Conservation (phyloP, 2,797 vertebrate genomes). For the Esox masquinongy region DNA sequence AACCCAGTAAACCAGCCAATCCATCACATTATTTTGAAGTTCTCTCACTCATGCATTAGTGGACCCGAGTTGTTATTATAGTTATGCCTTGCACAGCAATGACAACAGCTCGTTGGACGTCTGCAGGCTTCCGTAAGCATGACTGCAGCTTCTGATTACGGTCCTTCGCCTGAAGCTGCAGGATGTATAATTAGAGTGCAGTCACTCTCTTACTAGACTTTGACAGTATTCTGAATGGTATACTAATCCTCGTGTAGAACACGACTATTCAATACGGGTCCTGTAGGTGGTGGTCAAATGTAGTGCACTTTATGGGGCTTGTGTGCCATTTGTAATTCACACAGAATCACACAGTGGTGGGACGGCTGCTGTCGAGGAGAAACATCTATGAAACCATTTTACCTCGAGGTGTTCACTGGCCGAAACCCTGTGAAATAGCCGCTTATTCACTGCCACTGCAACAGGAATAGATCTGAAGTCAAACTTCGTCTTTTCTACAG, state of each 20-base stretch:
- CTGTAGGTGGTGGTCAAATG: not conserved
- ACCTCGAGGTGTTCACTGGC: not conserved
- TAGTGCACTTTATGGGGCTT: not conserved
- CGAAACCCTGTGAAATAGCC: not conserved
- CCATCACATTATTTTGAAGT: not conserved
- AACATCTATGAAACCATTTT: not conserved
- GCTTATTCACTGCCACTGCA: not conserved
- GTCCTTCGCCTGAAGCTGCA: not conserved
- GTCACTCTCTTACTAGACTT: not conserved
- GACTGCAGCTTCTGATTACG: not conserved
- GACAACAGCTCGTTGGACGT: not conserved
- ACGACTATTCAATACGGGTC: not conserved
- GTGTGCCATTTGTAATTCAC: not conserved
- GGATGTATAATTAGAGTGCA: not conserved
- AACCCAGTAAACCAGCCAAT: not conserved
- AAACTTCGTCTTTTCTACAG: not conserved
- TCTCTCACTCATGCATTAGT: not conserved
- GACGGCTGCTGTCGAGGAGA: not conserved
- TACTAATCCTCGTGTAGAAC: not conserved
- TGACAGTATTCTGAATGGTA: not conserved
- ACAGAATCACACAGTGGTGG: not conserved
- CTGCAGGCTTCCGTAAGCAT: not conserved
- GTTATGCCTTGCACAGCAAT: not conserved
- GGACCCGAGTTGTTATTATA: not conserved
- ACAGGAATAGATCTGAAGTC: not conserved